Evolutionary conservation across 2,888 invertebrate genomes (phyloP), one percentile per base, ranked within the genome.

Genomic region (Drosophila maculinotata): DNA sequence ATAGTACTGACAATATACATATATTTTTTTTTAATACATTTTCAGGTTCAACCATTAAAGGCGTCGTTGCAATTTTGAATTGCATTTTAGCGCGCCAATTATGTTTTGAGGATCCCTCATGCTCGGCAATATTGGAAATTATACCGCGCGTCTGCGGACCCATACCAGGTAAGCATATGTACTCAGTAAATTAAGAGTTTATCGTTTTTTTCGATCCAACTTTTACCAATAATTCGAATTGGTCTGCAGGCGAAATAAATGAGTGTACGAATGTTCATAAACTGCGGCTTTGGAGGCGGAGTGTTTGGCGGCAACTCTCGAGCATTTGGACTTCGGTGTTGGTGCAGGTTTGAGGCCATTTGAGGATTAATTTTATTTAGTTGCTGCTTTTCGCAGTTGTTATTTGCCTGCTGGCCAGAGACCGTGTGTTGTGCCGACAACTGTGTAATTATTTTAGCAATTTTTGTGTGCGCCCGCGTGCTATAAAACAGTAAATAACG

Each of bases 141-240:
- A 97, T 97, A 90, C 97, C 97, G 54, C 94, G 97, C 86, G 97
- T 97, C 83, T 97, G 97, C 92, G 97, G 97, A 74, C 95, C 96
- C 76, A 97, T 97, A 93, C 94, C 96, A 91, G 97, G 97, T 97
- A 92, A 95, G 95, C 93, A 23, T 9, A 0, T 7, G 26, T 15
- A 20, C 52, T 26, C 3, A 35, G 33, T 14, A n/a, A 69, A 65
- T 53, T 59, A 51, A 52, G 47, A 45, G 33, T 26, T 51, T 28
- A 54, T 14, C 30, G 20, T 17, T 44, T 41, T 26, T 54, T 51
- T 31, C 3, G 12, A 15, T 26, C 28, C 35, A 59, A 56, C 20
- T 51, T 65, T 42, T 20, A 31, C 49, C 56, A 51, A 36, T 65
- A 56, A 59, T 59, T 63, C 49, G 48, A 30, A 60, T 56, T 49